phyloP scores from a whole-genome alignment of 2,888 invertebrate species.

The Quadriops clusia region DNA sequence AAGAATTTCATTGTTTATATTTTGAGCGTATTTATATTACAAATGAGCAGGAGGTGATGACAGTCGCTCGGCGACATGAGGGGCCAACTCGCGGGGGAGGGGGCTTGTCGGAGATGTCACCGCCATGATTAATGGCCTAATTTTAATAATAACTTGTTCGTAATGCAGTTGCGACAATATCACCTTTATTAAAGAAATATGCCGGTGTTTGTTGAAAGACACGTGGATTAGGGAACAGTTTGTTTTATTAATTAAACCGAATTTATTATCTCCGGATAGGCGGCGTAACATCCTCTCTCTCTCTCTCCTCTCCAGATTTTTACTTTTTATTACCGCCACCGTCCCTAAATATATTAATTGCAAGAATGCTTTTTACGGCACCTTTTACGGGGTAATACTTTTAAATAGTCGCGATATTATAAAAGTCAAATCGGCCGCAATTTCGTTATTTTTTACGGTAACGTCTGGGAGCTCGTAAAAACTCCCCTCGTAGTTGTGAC shows the following conservation, averaged over 20 bases:
- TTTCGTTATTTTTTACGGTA: conserved; percentile 17
- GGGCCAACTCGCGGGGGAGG: conserved; percentile 21
- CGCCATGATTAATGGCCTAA: conserved; percentile 38
- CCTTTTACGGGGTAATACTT: no score
- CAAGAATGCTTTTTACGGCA: no score
- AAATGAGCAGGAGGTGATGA: conserved; percentile 32
- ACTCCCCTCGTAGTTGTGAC: conserved; percentile 24
- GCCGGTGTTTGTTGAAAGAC: conserved; percentile 27
- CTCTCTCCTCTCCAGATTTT: no score
- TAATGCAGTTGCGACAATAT: conserved; percentile 34
- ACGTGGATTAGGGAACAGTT: conserved; percentile 27
- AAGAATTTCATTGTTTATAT: no score
- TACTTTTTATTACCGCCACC: no score
- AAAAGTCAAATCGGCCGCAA: no score
- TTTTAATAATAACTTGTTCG: conserved; percentile 39
- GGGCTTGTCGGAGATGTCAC: conserved; percentile 34
- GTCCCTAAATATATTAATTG: no score
- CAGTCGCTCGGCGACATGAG: conserved; percentile 28
- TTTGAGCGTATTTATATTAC: no score
- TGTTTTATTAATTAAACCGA: conserved; percentile 28
- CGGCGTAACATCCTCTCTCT: no score
- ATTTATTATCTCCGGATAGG: no score
- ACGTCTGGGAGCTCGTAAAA: conserved; percentile 20
- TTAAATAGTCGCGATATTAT: no score
- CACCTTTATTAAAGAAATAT: conserved; percentile 34